phyloP scores from a whole-genome alignment of 2,888 invertebrate species.

The Tuberolachnus salignus region DNA sequence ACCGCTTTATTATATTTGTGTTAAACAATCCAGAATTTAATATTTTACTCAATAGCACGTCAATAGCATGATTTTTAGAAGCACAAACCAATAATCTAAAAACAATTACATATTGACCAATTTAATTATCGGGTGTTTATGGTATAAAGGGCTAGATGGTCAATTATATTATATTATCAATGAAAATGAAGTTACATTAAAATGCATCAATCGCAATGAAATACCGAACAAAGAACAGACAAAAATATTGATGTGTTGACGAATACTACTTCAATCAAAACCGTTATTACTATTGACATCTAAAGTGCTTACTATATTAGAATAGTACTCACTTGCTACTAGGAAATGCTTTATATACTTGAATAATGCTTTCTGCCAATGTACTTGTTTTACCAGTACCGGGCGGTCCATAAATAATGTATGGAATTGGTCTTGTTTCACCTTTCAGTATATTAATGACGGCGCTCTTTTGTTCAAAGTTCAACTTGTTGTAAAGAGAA shows the following conservation, averaged over 20 bases:
- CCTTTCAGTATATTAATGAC: conserved; percentile 79
- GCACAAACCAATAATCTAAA: conserved; percentile 78
- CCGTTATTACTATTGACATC: too few species aligned
- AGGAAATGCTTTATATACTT: conserved; percentile 70
- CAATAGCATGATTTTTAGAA: conserved; percentile 92
- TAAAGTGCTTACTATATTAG: too few species aligned
- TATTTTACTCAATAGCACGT: conserved; percentile 81
- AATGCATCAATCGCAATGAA: too few species aligned
- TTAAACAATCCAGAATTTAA: conserved; percentile 71
- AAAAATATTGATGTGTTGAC: too few species aligned
- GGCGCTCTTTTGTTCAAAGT: conserved; percentile 79
- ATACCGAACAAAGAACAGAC: too few species aligned
- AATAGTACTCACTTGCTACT: conserved; percentile 10
- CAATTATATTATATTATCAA: too few species aligned
- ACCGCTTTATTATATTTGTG: conserved; percentile 77
- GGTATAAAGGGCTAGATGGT: too few species aligned
- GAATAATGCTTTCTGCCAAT: conserved; percentile 83
- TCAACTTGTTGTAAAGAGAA: too few species aligned
- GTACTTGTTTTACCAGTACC: conserved; percentile 88
- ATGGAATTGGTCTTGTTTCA: conserved; percentile 78
- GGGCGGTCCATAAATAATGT: conserved; percentile 84
- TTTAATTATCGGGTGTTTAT: background rate
- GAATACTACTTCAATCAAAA: too few species aligned
- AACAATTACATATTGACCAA: background rate
- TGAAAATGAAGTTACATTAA: too few species aligned